Base-by-base conservation (phyloP, 2,888 invertebrate genomes). In the Dicyrtoma fusca region DNA sequence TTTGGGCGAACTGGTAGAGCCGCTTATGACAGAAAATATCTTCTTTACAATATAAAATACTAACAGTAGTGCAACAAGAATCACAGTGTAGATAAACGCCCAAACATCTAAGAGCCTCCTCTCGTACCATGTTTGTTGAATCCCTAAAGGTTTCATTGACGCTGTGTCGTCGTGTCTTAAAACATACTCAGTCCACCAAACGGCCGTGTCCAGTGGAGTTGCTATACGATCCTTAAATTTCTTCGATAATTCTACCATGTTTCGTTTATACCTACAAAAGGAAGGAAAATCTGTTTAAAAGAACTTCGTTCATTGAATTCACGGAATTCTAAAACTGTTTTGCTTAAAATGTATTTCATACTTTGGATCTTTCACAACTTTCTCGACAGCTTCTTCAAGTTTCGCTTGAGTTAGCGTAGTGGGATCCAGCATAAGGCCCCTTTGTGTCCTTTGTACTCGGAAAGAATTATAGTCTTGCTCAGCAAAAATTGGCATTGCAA, bases 381-480 rank as follows among this genome's bases (percentile, higher is more conserved):
- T 34, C 34, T 34, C 8, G 8, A 34, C 8, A 8, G 34, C 34
- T 5, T 34, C 34, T 34, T 34, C 34, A 3, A 34, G 34, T 34
- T 34, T 34, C 4, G 34, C 3, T 34, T 34, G 34, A 34, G 34
- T 34, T 8, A 34, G 8, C 34, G 3, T 8, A 34, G 34, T 78
- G 73, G 83, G 86, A 72, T 83, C 81, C 13, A 87, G 78, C 3
- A 84, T 84, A 26, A 85, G 81, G 0, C 87, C 87, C 14, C 86
- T 84, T 8, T 87, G 88, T 13, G 86, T 83, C 74, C 85, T 84
- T 64, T 84, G 83, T 83, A 86, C 85, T 0, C 86, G 85, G n/a
- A 83, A 82, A 23, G 87, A 85, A 81, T 88, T 88, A 26, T 87
- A 82, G 84, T 86, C 81, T 77, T 34, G 34, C 75, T 87, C 87